phyloP scores from a whole-genome alignment of 2,797 vertebrate species.

The Cichlasoma orientale region DNA sequence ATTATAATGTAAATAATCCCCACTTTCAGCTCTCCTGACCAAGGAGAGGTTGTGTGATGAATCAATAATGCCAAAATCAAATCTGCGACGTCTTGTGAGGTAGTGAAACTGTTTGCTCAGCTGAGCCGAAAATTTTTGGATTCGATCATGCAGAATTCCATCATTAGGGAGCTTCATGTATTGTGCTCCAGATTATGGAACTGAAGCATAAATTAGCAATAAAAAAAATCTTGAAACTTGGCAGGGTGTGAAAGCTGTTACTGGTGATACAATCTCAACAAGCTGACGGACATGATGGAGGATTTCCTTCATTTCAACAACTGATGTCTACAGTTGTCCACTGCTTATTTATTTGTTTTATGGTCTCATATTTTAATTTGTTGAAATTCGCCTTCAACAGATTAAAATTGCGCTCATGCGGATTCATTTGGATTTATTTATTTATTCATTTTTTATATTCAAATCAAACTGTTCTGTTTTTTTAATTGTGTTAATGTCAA shows the following conservation, averaged over 20 bases:
- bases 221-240: constrained; percentile 1
- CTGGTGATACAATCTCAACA: constrained; percentile 10
- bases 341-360: background rate
- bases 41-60: constrained; percentile 12
- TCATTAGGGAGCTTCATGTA: constrained; percentile 6
- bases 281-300: constrained; percentile 19
- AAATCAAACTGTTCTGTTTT: too few species aligned
- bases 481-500: too few species aligned
- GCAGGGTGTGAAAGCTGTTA: background rate
- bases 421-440: background rate
- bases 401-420: background rate
- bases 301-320: background rate
- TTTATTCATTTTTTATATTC: background rate
- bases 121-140: background rate
- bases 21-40: background rate
- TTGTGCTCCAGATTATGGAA: background rate
- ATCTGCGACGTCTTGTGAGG: background rate
- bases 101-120: constrained; percentile 25
- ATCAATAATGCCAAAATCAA: constrained; percentile 22
- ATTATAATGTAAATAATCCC: constrained; percentile 36
- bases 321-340: background rate
- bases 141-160: background rate
- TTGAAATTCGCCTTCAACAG: background rate
- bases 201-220: constrained; percentile 13
- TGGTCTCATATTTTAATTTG: background rate